Evolutionary conservation across 1,140 invertebrate species (phyloP).

Genomic region (Chironomus striatipennis): DNA sequence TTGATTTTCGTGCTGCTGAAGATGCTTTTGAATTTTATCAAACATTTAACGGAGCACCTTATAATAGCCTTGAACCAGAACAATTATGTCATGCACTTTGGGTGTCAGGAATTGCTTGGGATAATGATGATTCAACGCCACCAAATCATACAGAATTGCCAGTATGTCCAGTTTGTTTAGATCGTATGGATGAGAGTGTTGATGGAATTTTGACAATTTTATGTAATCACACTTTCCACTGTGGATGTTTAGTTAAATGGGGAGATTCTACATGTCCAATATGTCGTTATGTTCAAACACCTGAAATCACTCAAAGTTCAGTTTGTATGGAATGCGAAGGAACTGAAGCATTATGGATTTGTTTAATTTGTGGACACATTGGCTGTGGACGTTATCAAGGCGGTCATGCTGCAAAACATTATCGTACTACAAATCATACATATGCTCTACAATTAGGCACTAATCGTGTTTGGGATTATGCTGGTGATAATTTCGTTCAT

Average conservation of each 20-base stretch:
- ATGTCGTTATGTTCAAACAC: slow-evolving; percentile 84
- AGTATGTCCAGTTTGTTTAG: slow-evolving; percentile 81
- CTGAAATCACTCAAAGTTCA: slow-evolving; percentile 76
- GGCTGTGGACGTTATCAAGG: slow-evolving; percentile 76
- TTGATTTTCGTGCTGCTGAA: slow-evolving; percentile 67
- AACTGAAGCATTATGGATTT: slow-evolving; percentile 91
- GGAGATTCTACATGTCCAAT: slow-evolving; percentile 81
- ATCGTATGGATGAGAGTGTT: slow-evolving; percentile 96
- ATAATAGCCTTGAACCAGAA: slow-evolving; percentile 87
- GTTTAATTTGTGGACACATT: slow-evolving; percentile 95
- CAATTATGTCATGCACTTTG: slow-evolving; percentile 88
- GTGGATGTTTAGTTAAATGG: slow-evolving; percentile 91
- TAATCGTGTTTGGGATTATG: slow-evolving; percentile 85
- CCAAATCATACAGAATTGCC: slow-evolving; percentile 87
- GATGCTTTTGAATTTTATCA: slow-evolving; percentile 87
- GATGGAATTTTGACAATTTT: slow-evolving; percentile 96
- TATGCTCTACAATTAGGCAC: slow-evolving; percentile 94
- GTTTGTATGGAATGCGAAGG: slow-evolving; percentile 71
- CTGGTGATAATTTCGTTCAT: slow-evolving; percentile 93
- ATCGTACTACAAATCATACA: slow-evolving; percentile 89
- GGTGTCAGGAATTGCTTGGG: slow-evolving; percentile 86
- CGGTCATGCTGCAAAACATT: slow-evolving; percentile 75
- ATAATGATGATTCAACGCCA: slow-evolving; percentile 56
- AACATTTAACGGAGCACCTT: slow-evolving; percentile 84
- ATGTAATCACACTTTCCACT: slow-evolving; percentile 98